phyloP scores from a whole-genome alignment of 35 echinoderm and acorn worm genomes.

The Hemicentrotus pulcherrimus region DNA sequence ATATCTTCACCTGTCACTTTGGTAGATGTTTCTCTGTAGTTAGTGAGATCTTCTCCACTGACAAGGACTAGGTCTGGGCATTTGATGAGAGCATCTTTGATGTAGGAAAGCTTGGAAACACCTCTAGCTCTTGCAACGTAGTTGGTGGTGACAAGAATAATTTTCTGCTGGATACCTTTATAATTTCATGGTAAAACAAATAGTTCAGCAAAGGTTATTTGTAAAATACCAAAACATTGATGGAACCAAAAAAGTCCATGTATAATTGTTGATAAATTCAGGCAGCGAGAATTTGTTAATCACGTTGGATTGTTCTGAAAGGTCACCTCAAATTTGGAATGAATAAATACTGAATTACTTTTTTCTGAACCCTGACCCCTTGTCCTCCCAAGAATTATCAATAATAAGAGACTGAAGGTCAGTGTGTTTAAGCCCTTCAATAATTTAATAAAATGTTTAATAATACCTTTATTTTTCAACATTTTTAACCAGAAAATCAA shows the following conservation, averaged over 20 bases:
- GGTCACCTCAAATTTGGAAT: neutral
- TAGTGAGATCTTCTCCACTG: conserved; percentile 88
- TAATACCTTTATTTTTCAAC: no score
- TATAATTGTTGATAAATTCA: neutral
- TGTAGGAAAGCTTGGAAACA: conserved; percentile 76
- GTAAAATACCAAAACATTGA: no score
- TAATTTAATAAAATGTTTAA: no score
- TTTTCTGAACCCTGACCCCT: neutral
- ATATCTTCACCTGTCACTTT: conserved; percentile 83
- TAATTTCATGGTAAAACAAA: neutral
- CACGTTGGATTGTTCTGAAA: neutral
- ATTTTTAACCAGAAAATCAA: no score
- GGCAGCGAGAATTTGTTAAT: neutral
- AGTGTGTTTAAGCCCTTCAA: no score
- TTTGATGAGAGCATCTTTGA: conserved; percentile 81
- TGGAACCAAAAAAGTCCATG: neutral
- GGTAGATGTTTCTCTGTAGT: conserved; percentile 89
- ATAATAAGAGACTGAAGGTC: no score
- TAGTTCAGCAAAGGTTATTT: no score
- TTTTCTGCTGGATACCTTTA: conserved; percentile 94
- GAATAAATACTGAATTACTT: neutral
- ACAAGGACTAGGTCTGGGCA: conserved; percentile 87
- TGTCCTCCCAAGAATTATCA: no score
- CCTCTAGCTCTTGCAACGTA: conserved; percentile 78
- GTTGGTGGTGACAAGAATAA: conserved; percentile 89